Percentiles rank a stretch among this genome's conserved stretches.
Conservation (phyloP, 1,140 invertebrate species). For the Copidosoma floridanum region DNA sequence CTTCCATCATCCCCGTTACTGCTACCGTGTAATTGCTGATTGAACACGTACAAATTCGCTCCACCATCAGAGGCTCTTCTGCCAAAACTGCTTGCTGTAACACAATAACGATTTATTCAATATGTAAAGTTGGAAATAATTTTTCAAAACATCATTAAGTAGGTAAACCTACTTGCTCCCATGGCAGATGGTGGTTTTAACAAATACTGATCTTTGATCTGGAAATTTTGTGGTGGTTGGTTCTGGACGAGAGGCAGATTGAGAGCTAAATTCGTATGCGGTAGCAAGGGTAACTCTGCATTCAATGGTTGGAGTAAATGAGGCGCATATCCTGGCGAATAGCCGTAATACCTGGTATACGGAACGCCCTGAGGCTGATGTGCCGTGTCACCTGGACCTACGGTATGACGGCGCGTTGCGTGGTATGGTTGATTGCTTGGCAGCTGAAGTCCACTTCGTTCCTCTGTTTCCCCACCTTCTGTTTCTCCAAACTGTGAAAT, state of each 20-base stretch:
- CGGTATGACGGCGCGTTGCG: slow-evolving; percentile 79
- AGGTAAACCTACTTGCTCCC: slow-evolving; percentile 70
- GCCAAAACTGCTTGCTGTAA: slow-evolving; percentile 74
- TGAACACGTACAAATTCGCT: slow-evolving; percentile 83
- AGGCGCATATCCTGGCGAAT: slow-evolving; percentile 45
- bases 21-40: slow-evolving; percentile 59
- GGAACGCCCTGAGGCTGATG: slow-evolving; percentile 63
- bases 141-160: not conserved
- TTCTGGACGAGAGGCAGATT: slow-evolving; percentile 75
- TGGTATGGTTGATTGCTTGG: slow-evolving; percentile 50
- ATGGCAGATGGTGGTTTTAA: slow-evolving; percentile 87
- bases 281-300: slow-evolving; percentile 54
- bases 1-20: slow-evolving; percentile 54
- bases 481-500: slow-evolving; percentile 64
- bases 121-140: not conserved
- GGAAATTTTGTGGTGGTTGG: slow-evolving; percentile 79
- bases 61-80: slow-evolving; percentile 93
- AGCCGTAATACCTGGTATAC: slow-evolving; percentile 45
- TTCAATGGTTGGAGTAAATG: slow-evolving; percentile 46
- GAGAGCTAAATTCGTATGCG: slow-evolving; percentile 68
- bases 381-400: slow-evolving; percentile 84
- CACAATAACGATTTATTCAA: not conserved
- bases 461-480: slow-evolving; percentile 62
- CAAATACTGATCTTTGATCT: slow-evolving; percentile 90
- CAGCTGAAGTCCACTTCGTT: slow-evolving; percentile 46